Evolutionary conservation across 2,797 vertebrate species (phyloP).

Genomic region (Eupleurogrammus muticus): DNA sequence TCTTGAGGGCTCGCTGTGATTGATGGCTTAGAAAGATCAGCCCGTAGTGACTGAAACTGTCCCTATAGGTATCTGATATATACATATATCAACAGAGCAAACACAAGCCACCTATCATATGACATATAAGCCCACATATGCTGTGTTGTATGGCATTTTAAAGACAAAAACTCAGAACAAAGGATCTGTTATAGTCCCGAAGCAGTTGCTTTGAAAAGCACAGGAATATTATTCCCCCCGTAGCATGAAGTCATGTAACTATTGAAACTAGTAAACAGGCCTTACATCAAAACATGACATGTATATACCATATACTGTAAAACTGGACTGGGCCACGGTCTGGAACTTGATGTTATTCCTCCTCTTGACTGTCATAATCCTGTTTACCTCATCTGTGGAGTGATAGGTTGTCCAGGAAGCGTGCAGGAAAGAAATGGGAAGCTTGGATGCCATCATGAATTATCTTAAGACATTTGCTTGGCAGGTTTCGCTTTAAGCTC

Average conservation of each 20-base stretch:
- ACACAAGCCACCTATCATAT: constrained; percentile 51
- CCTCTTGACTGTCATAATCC: constrained; percentile 44
- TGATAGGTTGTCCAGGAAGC: background rate
- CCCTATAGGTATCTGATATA: constrained; percentile 45
- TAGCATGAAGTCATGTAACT: constrained; percentile 11
- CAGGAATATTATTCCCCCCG: constrained; percentile 30
- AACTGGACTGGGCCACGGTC: constrained; percentile 58
- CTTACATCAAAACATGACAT: constrained; percentile 40
- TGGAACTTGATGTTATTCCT: constrained; percentile 41
- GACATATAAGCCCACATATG: constrained; percentile 53
- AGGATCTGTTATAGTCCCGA: constrained; percentile 48
- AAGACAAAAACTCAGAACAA: constrained; percentile 61
- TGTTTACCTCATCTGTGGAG: constrained; percentile 28
- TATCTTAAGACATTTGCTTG: constrained; percentile 48
- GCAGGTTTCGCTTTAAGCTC: constrained; percentile 41
- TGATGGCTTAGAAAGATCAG: constrained; percentile 45
- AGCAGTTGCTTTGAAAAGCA: constrained; percentile 47
- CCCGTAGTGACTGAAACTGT: constrained; percentile 24
- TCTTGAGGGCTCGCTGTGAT: constrained; percentile 55
- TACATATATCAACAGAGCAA: constrained; percentile 42
- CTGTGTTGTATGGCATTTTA: constrained; percentile 59
- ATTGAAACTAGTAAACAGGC: constrained; percentile 45
- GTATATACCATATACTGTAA: constrained; percentile 48
- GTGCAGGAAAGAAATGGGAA: constrained; percentile 4
- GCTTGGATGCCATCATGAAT: constrained; percentile 43